These are phyloP conservation scores for Argyresthia albistria DNA, from an alignment of 2,888 invertebrate genomes.

Conservation along the genomic window DNA sequence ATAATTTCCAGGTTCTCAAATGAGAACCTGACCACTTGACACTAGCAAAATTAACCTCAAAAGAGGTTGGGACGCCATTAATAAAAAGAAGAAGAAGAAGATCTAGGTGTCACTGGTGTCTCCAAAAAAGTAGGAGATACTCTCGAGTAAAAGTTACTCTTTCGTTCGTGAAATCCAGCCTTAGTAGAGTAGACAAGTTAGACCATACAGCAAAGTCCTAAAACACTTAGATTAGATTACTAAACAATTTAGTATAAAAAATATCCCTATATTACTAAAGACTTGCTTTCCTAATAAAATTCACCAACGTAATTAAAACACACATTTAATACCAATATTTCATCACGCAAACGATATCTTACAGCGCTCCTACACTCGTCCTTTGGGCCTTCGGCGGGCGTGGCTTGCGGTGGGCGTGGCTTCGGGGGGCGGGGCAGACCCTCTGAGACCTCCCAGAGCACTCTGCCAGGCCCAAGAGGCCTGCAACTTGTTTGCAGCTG, in stretches of 20 bases:
- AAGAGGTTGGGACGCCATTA: too few relatives aligned
- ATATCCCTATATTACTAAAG: background rate
- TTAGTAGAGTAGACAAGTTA: too few relatives aligned
- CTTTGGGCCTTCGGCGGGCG: conserved; percentile 32
- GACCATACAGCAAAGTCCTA: too few relatives aligned
- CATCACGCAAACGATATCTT: background rate
- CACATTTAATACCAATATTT: background rate
- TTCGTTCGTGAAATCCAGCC: too few relatives aligned
- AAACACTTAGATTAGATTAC: background rate
- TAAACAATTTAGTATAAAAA: background rate
- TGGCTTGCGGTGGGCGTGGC: conserved; percentile 50
- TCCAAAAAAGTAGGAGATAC: too few relatives aligned
- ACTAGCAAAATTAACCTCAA: too few relatives aligned
- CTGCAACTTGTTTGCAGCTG: conserved; percentile 7
- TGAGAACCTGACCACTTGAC: too few relatives aligned
- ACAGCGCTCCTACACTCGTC: background rate
- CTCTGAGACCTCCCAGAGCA: conserved; percentile 53
- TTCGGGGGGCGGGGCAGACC: conserved; percentile 32
- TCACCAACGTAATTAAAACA: background rate
- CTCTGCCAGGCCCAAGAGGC: conserved; percentile 36
- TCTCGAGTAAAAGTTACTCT: too few relatives aligned
- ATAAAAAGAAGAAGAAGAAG: too few relatives aligned
- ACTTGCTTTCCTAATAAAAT: background rate
- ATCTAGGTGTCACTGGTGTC: too few relatives aligned
- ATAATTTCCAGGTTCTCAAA: too few relatives aligned